phyloP scores from a whole-genome alignment of 2,113 vertebrate species.

The Sebastes schlegelii region DNA sequence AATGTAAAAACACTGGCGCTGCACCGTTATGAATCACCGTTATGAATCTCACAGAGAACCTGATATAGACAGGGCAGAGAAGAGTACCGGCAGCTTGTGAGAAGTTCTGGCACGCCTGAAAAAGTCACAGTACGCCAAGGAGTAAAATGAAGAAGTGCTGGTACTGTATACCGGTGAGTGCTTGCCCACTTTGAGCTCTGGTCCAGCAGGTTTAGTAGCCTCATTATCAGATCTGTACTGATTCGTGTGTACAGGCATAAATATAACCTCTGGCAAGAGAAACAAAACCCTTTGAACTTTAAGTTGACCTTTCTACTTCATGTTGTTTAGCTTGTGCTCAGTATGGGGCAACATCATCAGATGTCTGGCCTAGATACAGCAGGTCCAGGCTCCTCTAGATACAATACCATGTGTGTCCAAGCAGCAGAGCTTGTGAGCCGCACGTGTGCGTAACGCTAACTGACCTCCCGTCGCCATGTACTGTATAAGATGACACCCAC shows the following conservation, averaged over 20 bases:
- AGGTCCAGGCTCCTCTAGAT: neutral
- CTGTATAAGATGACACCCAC: conserved; percentile 26
- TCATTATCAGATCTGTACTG: neutral
- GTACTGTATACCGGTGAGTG: too few relatives aligned
- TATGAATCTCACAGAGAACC: too few relatives aligned
- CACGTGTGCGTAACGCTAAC: neutral
- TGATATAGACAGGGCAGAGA: too few relatives aligned
- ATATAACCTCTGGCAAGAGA: neutral
- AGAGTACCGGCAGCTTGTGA: too few relatives aligned
- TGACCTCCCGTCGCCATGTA: neutral
- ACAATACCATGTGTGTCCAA: neutral
- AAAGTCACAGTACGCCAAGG: too few relatives aligned
- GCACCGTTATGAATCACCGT: too few relatives aligned
- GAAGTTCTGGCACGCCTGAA: too few relatives aligned
- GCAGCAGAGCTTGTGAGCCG: neutral
- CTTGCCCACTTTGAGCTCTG: too few relatives aligned
- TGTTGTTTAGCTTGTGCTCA: conserved; percentile 1
- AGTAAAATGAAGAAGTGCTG: too few relatives aligned
- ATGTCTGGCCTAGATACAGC: conserved; percentile 12
- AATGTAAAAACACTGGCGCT: too few relatives aligned
- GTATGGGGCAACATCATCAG: neutral
- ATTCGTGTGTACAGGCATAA: neutral
- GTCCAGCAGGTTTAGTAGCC: neutral
- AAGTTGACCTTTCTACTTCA: conserved; percentile 5
- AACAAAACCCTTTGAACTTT: conserved; percentile 3